phyloP scores from a whole-genome alignment of 2,113 vertebrate genomes.

The Anhinga anhinga region DNA sequence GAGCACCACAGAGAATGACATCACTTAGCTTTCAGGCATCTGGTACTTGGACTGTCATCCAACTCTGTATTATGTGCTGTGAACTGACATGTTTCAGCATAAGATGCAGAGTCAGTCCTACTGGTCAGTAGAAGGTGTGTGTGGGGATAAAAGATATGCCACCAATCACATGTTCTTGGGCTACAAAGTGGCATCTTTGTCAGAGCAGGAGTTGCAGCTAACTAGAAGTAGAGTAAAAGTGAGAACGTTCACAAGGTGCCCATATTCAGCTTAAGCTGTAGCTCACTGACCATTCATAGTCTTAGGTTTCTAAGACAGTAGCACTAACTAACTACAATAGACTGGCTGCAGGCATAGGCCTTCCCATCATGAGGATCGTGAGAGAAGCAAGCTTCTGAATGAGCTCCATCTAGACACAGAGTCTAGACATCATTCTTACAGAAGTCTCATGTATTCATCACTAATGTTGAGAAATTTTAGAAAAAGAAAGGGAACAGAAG shows the following conservation, averaged over 20 bases:
- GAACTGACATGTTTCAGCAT: not conserved
- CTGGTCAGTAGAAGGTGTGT: not conserved
- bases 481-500: not conserved
- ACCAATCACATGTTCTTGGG: not conserved
- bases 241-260: not conserved
- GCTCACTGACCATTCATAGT: not conserved
- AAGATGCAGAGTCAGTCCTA: not conserved
- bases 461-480: not conserved
- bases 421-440: not conserved
- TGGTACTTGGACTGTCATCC: not conserved
- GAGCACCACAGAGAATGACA: not conserved
- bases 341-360: not conserved
- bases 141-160: not conserved
- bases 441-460: not conserved
- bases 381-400: not conserved
- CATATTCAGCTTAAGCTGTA: not conserved
- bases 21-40: not conserved
- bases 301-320: not conserved
- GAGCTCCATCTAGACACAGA: not conserved
- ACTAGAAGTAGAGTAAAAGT: not conserved
- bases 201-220: not conserved
- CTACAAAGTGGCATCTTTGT: not conserved
- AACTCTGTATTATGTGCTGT: not conserved
- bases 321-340: no score
- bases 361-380: fast-evolving